These are phyloP conservation scores for Hirudo medicinalis DNA, from an alignment of 1,140 invertebrate genomes.

Conservation along the genomic window DNA sequence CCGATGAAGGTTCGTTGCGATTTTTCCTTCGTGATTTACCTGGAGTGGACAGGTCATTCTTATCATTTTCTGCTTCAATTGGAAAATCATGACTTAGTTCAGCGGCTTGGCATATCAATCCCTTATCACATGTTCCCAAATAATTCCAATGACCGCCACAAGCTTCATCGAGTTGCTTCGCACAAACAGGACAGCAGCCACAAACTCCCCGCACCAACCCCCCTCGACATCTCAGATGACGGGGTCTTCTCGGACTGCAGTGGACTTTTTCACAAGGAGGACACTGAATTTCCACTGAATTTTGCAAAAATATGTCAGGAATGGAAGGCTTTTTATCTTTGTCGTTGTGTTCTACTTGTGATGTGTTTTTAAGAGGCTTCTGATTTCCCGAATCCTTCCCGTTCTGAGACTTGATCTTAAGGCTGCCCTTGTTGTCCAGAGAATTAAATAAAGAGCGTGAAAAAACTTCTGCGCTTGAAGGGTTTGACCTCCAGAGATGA, in stretches of 20 bases:
- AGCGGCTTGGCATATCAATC: slow-evolving; percentile 28
- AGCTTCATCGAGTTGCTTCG: slow-evolving; percentile 30
- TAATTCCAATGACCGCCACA: slow-evolving; percentile 37
- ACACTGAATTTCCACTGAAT: slow-evolving; percentile 26
- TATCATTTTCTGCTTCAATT: background rate
- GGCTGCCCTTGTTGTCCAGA: no score
- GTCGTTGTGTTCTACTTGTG: no score
- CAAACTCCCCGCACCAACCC: slow-evolving; percentile 35
- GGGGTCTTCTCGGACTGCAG: slow-evolving; percentile 28
- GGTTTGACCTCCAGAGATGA: no score
- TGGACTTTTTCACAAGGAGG: slow-evolving; percentile 35
- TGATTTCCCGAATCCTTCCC: no score
- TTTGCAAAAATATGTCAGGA: background rate
- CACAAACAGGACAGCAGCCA: slow-evolving; percentile 37
- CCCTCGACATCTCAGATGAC: slow-evolving; percentile 30
- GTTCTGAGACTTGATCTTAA: no score
- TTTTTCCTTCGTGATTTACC: no score
- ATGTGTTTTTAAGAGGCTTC: no score
- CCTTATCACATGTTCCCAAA: slow-evolving; percentile 36
- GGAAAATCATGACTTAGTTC: background rate
- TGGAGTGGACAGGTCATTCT: background rate
- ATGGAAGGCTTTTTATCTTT: no score
- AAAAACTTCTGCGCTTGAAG: no score
- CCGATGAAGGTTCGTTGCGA: no score
- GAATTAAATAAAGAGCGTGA: no score